Evolutionary conservation across 2,113 vertebrate genomes (phyloP).

Genomic region (Poeciliopsis turrubarensis): DNA sequence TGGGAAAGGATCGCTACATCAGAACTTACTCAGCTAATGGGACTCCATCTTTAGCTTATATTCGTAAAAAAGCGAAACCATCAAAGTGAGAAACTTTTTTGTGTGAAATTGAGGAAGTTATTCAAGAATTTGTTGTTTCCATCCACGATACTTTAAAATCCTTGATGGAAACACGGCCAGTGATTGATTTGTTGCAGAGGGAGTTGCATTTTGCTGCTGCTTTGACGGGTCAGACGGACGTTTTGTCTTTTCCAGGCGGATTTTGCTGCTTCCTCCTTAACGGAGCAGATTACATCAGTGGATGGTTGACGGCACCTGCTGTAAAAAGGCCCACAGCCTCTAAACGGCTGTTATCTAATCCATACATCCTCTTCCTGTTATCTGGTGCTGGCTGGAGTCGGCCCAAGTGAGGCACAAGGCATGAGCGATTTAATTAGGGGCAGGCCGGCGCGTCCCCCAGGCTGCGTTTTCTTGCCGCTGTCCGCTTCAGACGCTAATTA

Average conservation of each 20-base stretch:
- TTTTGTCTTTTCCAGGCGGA: conserved; percentile 6
- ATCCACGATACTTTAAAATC: too few species aligned
- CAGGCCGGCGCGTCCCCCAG: conserved; percentile 56
- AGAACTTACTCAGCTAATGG: too few species aligned
- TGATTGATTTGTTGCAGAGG: background rate
- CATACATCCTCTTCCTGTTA: conserved; percentile 68
- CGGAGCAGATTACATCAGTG: conserved; percentile 26
- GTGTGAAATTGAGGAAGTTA: too few species aligned
- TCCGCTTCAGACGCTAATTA: conserved; percentile 50
- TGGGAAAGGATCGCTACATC: too few species aligned
- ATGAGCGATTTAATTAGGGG: conserved; percentile 63
- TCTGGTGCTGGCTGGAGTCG: conserved; percentile 52
- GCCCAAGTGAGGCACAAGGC: conserved; percentile 59
- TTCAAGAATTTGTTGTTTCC: too few species aligned
- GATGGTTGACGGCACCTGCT: conserved; percentile 28
- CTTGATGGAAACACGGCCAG: too few species aligned
- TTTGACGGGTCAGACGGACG: background rate
- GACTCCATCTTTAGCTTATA: too few species aligned
- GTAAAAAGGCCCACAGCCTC: conserved; percentile 36
- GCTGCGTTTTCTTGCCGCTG: conserved; percentile 50
- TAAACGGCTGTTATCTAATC: conserved; percentile 75
- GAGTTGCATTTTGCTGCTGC: too few species aligned
- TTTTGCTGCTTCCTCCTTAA: conserved; percentile 21
- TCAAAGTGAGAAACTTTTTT: too few species aligned
- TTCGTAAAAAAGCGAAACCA: too few species aligned